These are phyloP conservation scores for Ascidia mentula DNA, from an alignment of 23 tunicate genomes.

Conservation along the genomic window DNA sequence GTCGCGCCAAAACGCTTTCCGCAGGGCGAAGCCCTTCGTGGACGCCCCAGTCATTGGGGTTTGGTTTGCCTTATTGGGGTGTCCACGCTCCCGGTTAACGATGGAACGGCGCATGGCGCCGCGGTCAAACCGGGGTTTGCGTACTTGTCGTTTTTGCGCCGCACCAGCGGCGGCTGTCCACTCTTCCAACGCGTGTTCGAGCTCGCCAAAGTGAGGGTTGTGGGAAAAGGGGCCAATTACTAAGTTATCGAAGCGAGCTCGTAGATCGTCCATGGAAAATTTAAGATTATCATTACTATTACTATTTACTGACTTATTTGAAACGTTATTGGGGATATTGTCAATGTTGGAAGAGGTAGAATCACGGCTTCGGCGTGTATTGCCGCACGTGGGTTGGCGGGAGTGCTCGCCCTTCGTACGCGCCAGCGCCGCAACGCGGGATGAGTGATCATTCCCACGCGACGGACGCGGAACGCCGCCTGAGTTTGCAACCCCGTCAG, in stretches of 20 bases:
- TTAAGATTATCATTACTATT: background rate
- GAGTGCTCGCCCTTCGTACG: background rate
- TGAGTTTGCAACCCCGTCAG: background rate
- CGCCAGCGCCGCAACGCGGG: conserved; percentile 4
- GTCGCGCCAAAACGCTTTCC: conserved; percentile 18
- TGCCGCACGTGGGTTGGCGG: background rate
- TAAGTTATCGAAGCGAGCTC: conserved; percentile 4
- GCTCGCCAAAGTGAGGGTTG: background rate
- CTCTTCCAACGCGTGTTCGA: conserved; percentile 11
- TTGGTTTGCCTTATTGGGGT: background rate
- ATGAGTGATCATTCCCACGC: conserved; percentile 8
- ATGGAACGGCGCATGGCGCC: conserved; percentile 1
- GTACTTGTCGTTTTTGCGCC: background rate
- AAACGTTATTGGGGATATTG: background rate
- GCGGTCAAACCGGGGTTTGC: conserved; percentile 11
- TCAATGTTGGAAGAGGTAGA: background rate
- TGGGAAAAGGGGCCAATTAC: background rate
- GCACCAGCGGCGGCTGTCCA: background rate
- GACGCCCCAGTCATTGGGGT: background rate
- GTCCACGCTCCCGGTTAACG: background rate
- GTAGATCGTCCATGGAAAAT: background rate
- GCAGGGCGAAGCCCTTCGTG: conserved; percentile 6
- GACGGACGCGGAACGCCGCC: background rate
- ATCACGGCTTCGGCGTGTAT: background rate
- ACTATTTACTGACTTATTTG: no score